A percentile compares a stretch with the other conserved stretches of the same genome.
Conservation (phyloP, 2,113 vertebrate species). For the Campylomormyrus tamandua region DNA sequence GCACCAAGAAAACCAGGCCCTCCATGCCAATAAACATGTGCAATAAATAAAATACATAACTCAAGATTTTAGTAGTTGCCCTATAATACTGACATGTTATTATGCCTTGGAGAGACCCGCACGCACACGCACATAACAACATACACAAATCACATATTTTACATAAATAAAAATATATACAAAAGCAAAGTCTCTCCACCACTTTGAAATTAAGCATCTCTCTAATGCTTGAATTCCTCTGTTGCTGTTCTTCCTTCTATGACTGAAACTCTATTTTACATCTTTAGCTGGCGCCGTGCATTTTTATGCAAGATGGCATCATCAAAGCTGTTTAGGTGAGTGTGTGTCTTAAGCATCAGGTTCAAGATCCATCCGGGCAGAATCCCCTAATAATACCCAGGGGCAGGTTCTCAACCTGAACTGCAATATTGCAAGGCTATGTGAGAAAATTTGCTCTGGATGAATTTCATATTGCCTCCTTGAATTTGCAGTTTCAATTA, state of each 20-base stretch:
- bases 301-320: background rate
- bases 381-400: background rate
- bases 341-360: background rate
- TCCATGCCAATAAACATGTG: background rate
- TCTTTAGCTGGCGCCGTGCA: too few species aligned
- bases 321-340: background rate
- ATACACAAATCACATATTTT: background rate
- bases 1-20: background rate
- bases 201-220: background rate
- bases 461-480: background rate
- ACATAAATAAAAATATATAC: background rate
- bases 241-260: background rate
- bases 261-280: background rate
- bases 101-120: background rate
- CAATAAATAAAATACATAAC: background rate
- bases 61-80: background rate
- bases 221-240: background rate
- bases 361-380: background rate
- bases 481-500: slow-evolving; percentile 7
- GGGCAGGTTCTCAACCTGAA: background rate
- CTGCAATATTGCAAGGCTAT: background rate
- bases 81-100: background rate
- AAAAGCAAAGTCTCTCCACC: background rate
- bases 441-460: background rate
- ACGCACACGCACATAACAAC: background rate